Evolutionary conservation across 2,797 vertebrate genomes (phyloP).

Genomic region (Notolepis coatsorum): DNA sequence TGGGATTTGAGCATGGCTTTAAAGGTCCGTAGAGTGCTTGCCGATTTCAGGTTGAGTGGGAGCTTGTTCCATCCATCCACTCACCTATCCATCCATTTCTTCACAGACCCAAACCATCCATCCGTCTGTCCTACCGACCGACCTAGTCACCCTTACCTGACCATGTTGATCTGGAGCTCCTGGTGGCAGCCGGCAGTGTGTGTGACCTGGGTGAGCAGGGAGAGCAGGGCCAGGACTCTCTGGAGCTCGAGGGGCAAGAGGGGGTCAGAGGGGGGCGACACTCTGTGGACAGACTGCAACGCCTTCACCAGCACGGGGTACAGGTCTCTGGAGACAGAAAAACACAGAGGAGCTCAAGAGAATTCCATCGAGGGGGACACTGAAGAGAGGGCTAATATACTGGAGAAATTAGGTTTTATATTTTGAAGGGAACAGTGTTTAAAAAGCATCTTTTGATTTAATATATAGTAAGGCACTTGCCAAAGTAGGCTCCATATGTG

Average conservation of each 20-base stretch:
- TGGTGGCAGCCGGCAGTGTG: conserved; percentile 85
- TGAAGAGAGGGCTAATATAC: neutral
- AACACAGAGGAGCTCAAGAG: neutral
- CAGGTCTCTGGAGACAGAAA: conserved; percentile 85
- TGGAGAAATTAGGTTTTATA: neutral
- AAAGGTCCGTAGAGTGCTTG: too few species aligned
- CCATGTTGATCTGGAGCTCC: conserved; percentile 80
- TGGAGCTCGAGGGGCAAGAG: conserved; percentile 78
- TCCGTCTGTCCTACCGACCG: too few species aligned
- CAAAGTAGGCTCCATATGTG: too few species aligned
- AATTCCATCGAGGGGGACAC: too few species aligned
- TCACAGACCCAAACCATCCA: too few species aligned
- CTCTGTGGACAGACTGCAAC: conserved; percentile 81
- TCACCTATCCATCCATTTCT: too few species aligned
- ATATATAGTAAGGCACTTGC: too few species aligned
- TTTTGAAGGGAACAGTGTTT: neutral
- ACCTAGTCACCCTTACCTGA: conserved; percentile 60
- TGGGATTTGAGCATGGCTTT: too few species aligned
- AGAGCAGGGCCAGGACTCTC: conserved; percentile 83
- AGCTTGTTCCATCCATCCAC: neutral
- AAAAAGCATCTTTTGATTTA: neutral
- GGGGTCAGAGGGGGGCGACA: conserved; percentile 56
- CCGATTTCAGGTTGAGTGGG: too few species aligned
- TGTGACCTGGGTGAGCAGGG: conserved; percentile 88
- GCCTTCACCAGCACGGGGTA: conserved; percentile 88